Evolutionary conservation across 2,888 invertebrate species (phyloP).

Genomic region (Tetragonula carbonaria): DNA sequence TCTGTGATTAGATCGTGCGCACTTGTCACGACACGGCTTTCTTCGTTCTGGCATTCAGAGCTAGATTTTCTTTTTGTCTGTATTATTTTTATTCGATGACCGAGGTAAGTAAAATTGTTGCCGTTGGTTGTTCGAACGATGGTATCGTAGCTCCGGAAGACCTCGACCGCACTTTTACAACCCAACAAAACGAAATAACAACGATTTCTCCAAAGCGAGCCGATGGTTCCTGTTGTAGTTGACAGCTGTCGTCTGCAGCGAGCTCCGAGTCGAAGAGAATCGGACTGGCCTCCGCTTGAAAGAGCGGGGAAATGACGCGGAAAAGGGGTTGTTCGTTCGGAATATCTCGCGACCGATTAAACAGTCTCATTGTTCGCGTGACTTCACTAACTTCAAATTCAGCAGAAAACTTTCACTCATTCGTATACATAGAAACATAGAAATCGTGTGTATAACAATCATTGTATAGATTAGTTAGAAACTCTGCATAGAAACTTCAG

Average conservation of each 20-base stretch:
- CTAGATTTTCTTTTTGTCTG: background rate
- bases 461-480: background rate
- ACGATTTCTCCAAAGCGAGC: conserved; percentile 72
- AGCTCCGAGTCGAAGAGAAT: conserved; percentile 76
- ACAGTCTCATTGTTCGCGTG: background rate
- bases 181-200: conserved; percentile 59
- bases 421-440: background rate
- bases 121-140: background rate
- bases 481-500: background rate
- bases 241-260: conserved; percentile 89
- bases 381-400: background rate
- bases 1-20: background rate
- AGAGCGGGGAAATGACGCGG: conserved; percentile 36
- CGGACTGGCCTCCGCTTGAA: conserved; percentile 70
- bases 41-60: background rate
- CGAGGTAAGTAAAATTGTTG: conserved; percentile 46
- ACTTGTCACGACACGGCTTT: background rate
- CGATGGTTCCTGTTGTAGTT: conserved; percentile 77
- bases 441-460: background rate
- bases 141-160: conserved; percentile 64
- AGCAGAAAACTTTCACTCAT: background rate
- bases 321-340: conserved; percentile 15
- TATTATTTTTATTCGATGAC: background rate
- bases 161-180: conserved; percentile 65
- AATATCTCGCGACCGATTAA: conserved; percentile 32